These are phyloP conservation scores for Meloidogyne chitwoodi DNA, from an alignment of 1,140 invertebrate genomes.

Conservation along the genomic window DNA sequence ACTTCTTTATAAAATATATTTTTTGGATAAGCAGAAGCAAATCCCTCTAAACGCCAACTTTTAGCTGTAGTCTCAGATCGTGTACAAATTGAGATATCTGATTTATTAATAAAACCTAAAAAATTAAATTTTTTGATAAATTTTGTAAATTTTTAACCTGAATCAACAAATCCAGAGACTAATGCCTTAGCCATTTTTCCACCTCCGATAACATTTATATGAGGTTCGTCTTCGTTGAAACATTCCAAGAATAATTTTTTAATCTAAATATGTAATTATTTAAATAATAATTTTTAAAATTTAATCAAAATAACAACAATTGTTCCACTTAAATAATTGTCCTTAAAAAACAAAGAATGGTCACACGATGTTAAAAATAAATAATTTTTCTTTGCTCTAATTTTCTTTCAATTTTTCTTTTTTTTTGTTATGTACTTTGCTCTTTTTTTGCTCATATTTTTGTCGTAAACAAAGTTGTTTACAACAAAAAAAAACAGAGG, in stretches of 20 bases:
- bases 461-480: not conserved
- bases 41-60: constrained; percentile 19
- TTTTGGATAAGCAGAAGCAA: constrained; percentile 4
- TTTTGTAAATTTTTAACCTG: constrained; percentile 21
- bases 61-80: constrained; percentile 28
- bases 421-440: no score
- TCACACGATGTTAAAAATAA: no score
- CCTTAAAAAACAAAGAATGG: no score
- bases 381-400: no score
- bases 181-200: constrained; percentile 38
- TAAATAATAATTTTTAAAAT: not conserved
- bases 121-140: constrained; percentile 11
- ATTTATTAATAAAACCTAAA: constrained; percentile 26
- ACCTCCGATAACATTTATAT: constrained; percentile 30
- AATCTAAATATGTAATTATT: not conserved
- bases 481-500: not conserved
- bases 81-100: constrained; percentile 26
- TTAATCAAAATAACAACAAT: not conserved
- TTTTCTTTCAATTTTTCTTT: no score
- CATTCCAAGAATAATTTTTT: constrained; percentile 18
- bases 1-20: constrained; percentile 17
- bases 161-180: constrained; percentile 33
- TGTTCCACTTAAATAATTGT: not conserved
- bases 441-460: not conserved
- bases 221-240: constrained; percentile 14